Percentiles rank a stretch among this genome's conserved stretches.
These are phyloP conservation scores for Hesperophylax magnus DNA, from an alignment of 1,140 invertebrate genomes.

Conservation along the genomic window DNA sequence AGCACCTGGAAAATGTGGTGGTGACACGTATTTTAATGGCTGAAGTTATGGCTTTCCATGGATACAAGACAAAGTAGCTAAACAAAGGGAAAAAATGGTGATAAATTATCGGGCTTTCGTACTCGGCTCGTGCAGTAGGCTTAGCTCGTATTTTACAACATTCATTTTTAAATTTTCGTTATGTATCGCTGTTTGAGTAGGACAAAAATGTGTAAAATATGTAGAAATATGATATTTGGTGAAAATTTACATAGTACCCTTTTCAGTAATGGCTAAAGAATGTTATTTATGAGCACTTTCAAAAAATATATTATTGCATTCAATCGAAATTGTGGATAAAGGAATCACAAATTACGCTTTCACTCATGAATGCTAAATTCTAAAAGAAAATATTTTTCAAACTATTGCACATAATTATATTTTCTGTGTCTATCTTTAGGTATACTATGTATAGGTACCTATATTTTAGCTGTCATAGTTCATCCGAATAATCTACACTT, in stretches of 20 bases:
- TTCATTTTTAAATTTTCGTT: conserved; percentile 54
- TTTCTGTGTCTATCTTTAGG: too few relatives aligned
- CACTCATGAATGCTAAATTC: too few relatives aligned
- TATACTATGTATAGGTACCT: too few relatives aligned
- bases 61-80: conserved; percentile 47
- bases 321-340: conserved; percentile 36
- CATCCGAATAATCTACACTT: too few relatives aligned
- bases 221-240: conserved; percentile 52
- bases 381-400: too few relatives aligned
- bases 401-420: too few relatives aligned
- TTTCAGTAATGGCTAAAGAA: conserved; percentile 47
- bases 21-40: conserved; percentile 6
- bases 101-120: conserved; percentile 54
- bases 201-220: conserved; percentile 50
- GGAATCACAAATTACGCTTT: background rate
- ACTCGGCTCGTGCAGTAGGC: conserved; percentile 48
- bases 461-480: too few relatives aligned
- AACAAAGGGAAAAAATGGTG: conserved; percentile 48
- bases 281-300: conserved; percentile 52
- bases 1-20: too few relatives aligned
- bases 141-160: conserved; percentile 49
- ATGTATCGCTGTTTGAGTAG: conserved; percentile 56
- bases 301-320: conserved; percentile 55
- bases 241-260: conserved; percentile 52
- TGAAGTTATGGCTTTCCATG: background rate